Conservation (phyloP, 1,140 invertebrate species). For the Tetramorium simillimum region DNA sequence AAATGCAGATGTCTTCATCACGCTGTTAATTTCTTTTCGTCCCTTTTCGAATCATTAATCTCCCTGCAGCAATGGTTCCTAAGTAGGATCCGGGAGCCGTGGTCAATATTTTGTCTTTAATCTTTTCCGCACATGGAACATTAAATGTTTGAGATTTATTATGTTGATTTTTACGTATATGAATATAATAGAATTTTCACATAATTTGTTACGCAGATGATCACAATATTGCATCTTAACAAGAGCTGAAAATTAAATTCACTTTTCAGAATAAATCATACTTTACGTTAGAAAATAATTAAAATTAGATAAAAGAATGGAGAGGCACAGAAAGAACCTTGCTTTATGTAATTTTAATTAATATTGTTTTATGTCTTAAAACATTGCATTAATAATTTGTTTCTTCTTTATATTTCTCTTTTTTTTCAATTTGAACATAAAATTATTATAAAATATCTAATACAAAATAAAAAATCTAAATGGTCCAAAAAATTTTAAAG, state of each 20-base stretch:
- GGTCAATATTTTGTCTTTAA: constrained; percentile 8
- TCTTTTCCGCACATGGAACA: not conserved
- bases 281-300: not conserved
- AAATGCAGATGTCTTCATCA: constrained; percentile 63
- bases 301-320: not conserved
- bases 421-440: not conserved
- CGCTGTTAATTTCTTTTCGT: not conserved
- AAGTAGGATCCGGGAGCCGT: constrained; percentile 64
- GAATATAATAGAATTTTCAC: not conserved
- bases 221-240: not conserved
- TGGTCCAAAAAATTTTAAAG: not conserved
- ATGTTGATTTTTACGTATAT: not conserved
- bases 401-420: not conserved
- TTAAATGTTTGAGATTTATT: constrained; percentile 18
- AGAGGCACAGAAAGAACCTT: not conserved
- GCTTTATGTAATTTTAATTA: not conserved
- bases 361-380: not conserved
- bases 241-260: not conserved
- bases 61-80: constrained; percentile 46
- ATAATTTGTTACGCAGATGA: not conserved
- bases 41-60: constrained; percentile 47
- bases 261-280: not conserved
- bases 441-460: not conserved
- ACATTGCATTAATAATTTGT: not conserved
- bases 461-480: not conserved